These are phyloP conservation scores for Tillus elongatus DNA, from an alignment of 2,888 invertebrate species.

Conservation along the genomic window DNA sequence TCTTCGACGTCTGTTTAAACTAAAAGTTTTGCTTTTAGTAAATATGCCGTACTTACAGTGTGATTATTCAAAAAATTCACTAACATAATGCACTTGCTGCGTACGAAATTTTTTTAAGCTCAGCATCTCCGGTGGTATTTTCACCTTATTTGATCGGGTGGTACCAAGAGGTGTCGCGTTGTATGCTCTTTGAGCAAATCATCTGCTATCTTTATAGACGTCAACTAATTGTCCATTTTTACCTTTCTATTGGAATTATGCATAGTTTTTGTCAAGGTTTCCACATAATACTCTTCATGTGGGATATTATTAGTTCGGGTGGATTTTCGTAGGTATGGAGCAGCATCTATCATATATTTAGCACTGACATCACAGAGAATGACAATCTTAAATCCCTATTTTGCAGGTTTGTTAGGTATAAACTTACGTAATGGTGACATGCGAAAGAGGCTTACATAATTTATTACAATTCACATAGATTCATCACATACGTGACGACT, in stretches of 20 bases:
- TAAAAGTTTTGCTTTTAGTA: no score
- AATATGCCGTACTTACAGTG: no score
- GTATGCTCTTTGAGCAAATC: constrained; percentile 26
- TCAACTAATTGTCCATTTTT: constrained; percentile 32
- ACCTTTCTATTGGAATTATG: constrained; percentile 24
- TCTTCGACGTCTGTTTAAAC: no score
- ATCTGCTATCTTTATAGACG: no score
- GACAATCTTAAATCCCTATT: constrained; percentile 30
- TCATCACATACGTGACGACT: no score
- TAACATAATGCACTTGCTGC: no score
- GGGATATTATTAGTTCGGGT: constrained; percentile 25
- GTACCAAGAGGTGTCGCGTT: no score
- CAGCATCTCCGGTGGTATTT: constrained; percentile 6
- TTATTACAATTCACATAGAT: no score
- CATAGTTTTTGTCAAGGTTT: constrained; percentile 23
- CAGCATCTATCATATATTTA: constrained; percentile 28
- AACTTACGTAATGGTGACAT: constrained; percentile 27
- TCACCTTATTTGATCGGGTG: no score
- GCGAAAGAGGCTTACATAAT: constrained; percentile 20
- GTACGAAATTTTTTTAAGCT: no score
- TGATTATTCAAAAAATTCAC: no score
- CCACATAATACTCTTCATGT: constrained; percentile 24
- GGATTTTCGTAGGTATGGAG: constrained; percentile 27
- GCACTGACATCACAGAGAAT: constrained; percentile 28
- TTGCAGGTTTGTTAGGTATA: constrained; percentile 30